Base-by-base conservation (phyloP, 2,888 invertebrate genomes). In the Cheilosia scutellata region DNA sequence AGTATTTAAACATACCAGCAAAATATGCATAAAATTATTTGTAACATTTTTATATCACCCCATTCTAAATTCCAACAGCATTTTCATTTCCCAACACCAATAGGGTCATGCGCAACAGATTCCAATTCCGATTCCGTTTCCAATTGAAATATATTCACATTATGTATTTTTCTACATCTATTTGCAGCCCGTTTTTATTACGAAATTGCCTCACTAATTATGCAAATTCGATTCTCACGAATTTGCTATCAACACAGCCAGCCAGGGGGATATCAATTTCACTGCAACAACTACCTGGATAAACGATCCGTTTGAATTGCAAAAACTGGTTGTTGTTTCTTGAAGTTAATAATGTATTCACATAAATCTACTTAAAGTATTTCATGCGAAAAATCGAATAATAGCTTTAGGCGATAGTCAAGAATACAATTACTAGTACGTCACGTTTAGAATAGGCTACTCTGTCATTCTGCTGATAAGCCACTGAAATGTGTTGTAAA, bases 151-250 rank as follows among this genome's bases (percentile, higher is more conserved):
- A 33, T 33, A 44, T 16, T 6, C 44, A 44, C 16, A 44, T 16
- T 44, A 44, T 44, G n/a, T n/a, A 44, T 44, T 44, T 42, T 5
- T 5, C 5, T n/a, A 42, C 16, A 16, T 1, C 9, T 16, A 5
- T 33, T 11, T 37, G 37, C 3, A 37, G 37, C 11, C 11, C 37
- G 37, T 37, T 20, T 42, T 42, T 42, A 37, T n/a, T 42, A 5
- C 47, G 49, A 65, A 65, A 49, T 13, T 37, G 25, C 20, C 33
- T 27, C n/a, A 49, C 49, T 49, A 33, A 49, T 65, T 51, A 49
- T 65, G 65, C 65, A 65, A 65, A 65, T 51, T 49, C 2, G 57
- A 37, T 71, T 71, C 71, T 25, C 49, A 27, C 31, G 71, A 62
- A 60, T 33, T 49, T 11, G 4, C 6, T 42, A 5, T 47, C 13